Percentiles rank a stretch among this genome's conserved stretches.
Conservation (phyloP, 2,888 invertebrate species). For the Graphium colonna region DNA sequence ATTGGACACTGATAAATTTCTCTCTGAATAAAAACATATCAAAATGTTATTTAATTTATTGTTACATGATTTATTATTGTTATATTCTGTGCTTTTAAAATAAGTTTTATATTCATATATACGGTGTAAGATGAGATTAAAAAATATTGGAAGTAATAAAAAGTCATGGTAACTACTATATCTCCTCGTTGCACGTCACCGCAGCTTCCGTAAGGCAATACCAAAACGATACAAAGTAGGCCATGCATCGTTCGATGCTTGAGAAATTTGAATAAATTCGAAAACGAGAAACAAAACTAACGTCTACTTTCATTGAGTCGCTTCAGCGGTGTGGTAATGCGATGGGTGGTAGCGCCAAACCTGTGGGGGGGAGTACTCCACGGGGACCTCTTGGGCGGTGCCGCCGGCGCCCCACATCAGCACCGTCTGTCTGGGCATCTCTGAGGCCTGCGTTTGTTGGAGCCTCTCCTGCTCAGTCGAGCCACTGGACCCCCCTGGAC, state of each 20-base stretch:
- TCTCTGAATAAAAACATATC: too few relatives aligned
- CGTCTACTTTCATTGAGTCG: constrained; percentile 61
- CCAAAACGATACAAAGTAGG: constrained; percentile 14
- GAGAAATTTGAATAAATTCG: constrained; percentile 46
- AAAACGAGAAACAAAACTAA: constrained; percentile 35
- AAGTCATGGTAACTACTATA: constrained; percentile 18
- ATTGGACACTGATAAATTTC: too few relatives aligned
- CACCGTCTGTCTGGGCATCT: constrained; percentile 91
- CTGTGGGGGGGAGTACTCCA: constrained; percentile 74
- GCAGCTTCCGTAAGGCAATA: constrained; percentile 6
- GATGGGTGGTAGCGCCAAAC: constrained; percentile 76
- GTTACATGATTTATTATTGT: too few relatives aligned
- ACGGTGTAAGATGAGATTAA: too few relatives aligned
- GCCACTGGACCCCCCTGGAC: constrained; percentile 68
- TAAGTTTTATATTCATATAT: too few relatives aligned
- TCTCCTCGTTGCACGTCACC: constrained; percentile 3
- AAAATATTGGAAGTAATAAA: background rate
- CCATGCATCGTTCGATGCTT: constrained; percentile 4
- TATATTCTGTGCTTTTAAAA: too few relatives aligned
- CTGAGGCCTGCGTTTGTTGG: constrained; percentile 67
- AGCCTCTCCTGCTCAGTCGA: constrained; percentile 65
- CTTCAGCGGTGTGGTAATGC: constrained; percentile 75
- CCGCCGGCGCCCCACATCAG: constrained; percentile 92
- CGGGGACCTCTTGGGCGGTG: constrained; percentile 64
- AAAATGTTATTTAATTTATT: too few relatives aligned